Conservation (phyloP, 2,113 vertebrate genomes). For the Hydropotes inermis region DNA sequence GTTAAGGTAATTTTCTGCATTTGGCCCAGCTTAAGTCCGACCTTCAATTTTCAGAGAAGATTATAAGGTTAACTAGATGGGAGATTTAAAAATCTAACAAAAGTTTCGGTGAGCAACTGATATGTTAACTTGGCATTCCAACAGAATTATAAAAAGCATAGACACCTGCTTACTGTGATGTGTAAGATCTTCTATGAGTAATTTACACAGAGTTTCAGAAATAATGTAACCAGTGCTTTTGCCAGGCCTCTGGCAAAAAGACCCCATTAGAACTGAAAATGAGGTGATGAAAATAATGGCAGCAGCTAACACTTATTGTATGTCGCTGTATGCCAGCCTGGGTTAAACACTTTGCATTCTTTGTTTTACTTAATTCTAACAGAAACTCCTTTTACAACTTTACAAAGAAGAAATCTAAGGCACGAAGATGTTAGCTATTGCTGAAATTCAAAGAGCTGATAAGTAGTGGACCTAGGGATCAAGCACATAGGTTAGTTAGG, state of each 20-base stretch:
- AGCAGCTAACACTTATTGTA: background rate
- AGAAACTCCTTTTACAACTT: background rate
- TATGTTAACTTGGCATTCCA: background rate
- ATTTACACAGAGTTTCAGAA: background rate
- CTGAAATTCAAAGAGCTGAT: background rate
- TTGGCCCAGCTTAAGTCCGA: background rate
- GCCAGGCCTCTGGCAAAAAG: background rate
- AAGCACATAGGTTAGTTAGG: background rate
- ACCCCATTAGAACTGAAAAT: background rate
- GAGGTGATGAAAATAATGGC: background rate
- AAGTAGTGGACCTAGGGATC: background rate
- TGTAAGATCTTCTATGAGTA: background rate
- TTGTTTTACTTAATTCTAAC: background rate
- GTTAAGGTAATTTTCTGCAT: background rate
- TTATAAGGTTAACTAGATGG: background rate
- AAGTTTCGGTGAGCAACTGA: background rate
- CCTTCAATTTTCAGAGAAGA: background rate
- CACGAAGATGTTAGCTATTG: background rate
- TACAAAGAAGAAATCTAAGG: background rate
- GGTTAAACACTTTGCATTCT: background rate
- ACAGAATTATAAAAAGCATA: background rate
- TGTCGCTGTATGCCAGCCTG: background rate
- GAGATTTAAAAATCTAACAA: background rate
- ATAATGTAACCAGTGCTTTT: background rate
- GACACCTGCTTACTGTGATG: background rate